Evolutionary conservation across 2,888 invertebrate species (phyloP).

Genomic region (Artemia sinica): DNA sequence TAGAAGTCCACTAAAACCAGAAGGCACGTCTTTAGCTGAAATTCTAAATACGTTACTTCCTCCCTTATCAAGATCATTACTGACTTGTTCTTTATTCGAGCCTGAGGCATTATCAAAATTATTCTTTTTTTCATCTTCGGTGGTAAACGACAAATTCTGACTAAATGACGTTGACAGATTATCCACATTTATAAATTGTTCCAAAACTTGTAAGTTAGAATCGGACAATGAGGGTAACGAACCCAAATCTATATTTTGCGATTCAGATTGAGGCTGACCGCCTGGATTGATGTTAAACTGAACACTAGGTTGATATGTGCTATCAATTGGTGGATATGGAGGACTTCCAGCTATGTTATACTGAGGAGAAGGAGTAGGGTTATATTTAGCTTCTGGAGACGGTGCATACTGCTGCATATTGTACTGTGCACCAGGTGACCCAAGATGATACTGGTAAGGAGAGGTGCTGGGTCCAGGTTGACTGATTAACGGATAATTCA

Average conservation of each 20-base stretch:
- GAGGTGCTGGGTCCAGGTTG: constrained; percentile 11
- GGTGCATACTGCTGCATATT: constrained; percentile 10
- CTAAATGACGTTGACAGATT: constrained; percentile 9
- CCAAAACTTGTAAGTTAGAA: constrained; percentile 1
- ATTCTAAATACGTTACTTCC: background rate
- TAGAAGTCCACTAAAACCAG: background rate
- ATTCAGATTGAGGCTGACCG: background rate
- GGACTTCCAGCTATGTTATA: constrained; percentile 3
- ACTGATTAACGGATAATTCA: constrained; percentile 1
- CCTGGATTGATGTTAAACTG: background rate
- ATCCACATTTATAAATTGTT: background rate
- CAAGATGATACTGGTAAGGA: background rate
- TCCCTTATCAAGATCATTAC: constrained; percentile 3
- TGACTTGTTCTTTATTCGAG: constrained; percentile 1
- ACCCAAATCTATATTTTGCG: constrained; percentile 1
- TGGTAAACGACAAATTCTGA: constrained; percentile 10
- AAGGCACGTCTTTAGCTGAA: background rate
- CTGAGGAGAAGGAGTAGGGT: constrained; percentile 5
- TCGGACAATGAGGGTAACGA: constrained; percentile 2
- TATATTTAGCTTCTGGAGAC: constrained; percentile 5
- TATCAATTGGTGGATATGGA: background rate
- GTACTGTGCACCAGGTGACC: background rate
- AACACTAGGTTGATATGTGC: background rate
- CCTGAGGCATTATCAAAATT: background rate
- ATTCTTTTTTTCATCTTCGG: constrained; percentile 8